A percentile compares a stretch with the other conserved stretches of the same genome.
Evolutionary conservation across 1,140 invertebrate genomes (phyloP).

Genomic region (Drosophila tani): DNA sequence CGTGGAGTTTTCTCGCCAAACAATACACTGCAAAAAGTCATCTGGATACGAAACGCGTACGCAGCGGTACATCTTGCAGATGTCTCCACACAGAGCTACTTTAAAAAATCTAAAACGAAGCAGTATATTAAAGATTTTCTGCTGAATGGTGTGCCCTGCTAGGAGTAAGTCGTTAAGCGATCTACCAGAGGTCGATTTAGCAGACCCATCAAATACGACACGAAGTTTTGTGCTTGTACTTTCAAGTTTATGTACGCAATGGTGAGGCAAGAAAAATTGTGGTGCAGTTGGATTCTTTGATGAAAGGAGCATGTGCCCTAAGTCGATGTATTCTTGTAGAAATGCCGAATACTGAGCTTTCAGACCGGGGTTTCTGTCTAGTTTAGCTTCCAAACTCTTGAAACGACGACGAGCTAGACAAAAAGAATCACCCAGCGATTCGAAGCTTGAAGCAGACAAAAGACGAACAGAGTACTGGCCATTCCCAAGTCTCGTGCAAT

Average conservation of each 20-base stretch:
- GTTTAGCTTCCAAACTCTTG: too few relatives aligned
- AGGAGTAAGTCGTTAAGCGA: too few relatives aligned
- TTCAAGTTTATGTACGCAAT: not conserved
- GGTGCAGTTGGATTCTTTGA: not conserved
- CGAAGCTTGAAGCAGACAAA: not conserved
- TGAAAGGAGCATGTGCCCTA: too few relatives aligned
- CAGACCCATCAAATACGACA: not conserved
- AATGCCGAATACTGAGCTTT: too few relatives aligned
- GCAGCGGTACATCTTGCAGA: not conserved
- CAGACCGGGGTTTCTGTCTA: too few relatives aligned
- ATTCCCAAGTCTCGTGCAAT: not conserved
- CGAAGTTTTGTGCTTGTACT: not conserved
- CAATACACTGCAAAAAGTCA: too few relatives aligned
- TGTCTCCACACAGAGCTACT: not conserved
- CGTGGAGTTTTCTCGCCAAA: too few relatives aligned
- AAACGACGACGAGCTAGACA: not conserved
- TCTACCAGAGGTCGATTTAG: too few relatives aligned
- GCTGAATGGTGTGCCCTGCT: not conserved
- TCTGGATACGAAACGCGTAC: too few relatives aligned
- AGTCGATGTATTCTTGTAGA: too few relatives aligned
- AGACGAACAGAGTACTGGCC: not conserved
- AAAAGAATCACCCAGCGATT: conserved; percentile 1
- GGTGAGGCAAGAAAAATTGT: conserved; percentile 3
- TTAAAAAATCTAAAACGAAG: not conserved
- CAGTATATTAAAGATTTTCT: too few relatives aligned